Evolutionary conservation across 2,113 vertebrate genomes (phyloP).

Genomic region (Astatotilapia flaviijosephi): DNA sequence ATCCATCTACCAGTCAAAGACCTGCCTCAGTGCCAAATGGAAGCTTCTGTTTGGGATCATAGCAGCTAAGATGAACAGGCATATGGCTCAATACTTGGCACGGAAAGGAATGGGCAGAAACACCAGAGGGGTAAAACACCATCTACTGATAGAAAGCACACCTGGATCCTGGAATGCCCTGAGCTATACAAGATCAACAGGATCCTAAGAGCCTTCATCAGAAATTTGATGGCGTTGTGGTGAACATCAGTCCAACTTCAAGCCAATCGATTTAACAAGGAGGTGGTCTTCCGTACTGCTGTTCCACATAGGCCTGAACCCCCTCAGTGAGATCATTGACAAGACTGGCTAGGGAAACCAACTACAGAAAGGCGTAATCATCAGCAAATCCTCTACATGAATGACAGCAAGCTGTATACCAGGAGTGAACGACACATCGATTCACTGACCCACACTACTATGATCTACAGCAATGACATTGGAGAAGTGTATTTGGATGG

Average conservation of each 20-base stretch:
- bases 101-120: background rate
- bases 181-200: background rate
- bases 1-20: background rate
- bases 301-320: background rate
- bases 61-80: accelerated
- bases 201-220: background rate
- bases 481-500: background rate
- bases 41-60: background rate
- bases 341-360: background rate
- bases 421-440: background rate
- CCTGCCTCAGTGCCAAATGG: background rate
- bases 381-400: background rate
- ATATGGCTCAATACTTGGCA: background rate
- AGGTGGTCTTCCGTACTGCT: background rate
- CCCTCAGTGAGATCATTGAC: background rate
- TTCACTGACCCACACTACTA: background rate
- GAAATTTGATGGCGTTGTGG: background rate
- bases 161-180: background rate
- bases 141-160: background rate
- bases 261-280: background rate
- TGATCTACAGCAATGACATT: background rate
- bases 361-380: background rate
- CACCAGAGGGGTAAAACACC: background rate
- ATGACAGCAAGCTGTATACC: background rate
- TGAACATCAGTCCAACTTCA: background rate